Conservation (phyloP, 2,797 vertebrate species). For the Tachyglossus aculeatus region DNA sequence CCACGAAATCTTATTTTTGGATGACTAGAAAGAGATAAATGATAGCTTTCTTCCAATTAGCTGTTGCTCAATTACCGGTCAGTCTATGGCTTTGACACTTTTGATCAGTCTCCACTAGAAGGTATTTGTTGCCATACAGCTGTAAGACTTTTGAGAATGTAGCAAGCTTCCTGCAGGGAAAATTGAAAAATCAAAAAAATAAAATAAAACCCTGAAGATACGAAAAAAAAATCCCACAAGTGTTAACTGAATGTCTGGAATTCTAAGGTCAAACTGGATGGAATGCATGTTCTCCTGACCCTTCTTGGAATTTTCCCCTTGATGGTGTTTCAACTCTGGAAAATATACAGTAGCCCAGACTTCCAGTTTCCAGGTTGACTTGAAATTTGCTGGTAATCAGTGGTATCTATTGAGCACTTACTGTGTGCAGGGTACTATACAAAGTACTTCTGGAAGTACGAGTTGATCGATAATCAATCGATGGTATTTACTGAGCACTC, state of each 20-base stretch:
- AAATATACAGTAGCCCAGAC: background rate
- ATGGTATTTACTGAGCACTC: no score
- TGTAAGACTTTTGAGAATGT: conserved; percentile 19
- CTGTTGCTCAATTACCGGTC: background rate
- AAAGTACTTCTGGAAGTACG: no score
- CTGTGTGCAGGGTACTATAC: no score
- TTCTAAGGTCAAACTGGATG: conserved; percentile 4
- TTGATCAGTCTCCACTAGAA: background rate
- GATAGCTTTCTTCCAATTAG: background rate
- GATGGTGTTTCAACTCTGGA: background rate
- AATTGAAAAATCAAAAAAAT: no score
- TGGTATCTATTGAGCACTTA: no score
- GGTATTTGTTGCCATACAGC: conserved; percentile 31
- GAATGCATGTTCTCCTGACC: background rate
- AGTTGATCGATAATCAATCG: no score
- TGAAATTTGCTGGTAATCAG: background rate
- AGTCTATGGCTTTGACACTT: background rate
- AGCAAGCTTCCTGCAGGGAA: conserved; percentile 50
- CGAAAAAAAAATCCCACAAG: conserved; percentile 46
- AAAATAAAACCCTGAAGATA: conserved; percentile 54
- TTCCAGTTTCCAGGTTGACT: background rate
- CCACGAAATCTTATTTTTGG: conserved; percentile 21
- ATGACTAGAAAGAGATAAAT: conserved; percentile 2
- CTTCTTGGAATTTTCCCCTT: background rate
- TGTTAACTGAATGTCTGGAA: conserved; percentile 36